These are phyloP conservation scores for Ranitomeya imitator DNA, from an alignment of 2,113 vertebrate genomes.

Conservation along the genomic window DNA sequence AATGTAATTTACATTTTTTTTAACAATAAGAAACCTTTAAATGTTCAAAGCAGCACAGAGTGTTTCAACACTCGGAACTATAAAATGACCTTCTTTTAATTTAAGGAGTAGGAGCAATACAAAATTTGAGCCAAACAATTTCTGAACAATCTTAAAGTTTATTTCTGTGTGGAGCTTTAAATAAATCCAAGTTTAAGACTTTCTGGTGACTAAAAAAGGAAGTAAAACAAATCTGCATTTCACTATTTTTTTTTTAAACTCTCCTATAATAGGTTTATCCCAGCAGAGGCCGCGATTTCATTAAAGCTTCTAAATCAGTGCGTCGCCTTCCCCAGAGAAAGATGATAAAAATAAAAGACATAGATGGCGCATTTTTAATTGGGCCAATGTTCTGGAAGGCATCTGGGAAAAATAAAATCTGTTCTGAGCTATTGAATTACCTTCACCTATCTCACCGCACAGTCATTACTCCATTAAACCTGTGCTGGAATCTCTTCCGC, in stretches of 20 bases:
- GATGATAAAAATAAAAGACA: constrained; percentile 39
- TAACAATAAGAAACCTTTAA: no score
- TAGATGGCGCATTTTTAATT: constrained; percentile 29
- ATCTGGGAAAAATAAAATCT: constrained; percentile 9
- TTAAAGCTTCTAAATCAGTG: constrained; percentile 33
- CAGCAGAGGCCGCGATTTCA: constrained; percentile 41
- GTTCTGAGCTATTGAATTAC: constrained; percentile 19
- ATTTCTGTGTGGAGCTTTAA: neutral
- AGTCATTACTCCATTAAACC: constrained; percentile 5
- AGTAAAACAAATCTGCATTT: neutral
- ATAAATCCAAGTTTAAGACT: neutral
- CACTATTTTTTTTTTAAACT: neutral
- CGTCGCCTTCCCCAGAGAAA: neutral
- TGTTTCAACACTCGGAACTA: neutral
- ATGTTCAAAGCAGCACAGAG: neutral
- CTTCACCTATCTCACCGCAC: constrained; percentile 3
- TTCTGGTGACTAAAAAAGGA: neutral
- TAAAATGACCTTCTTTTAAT: neutral
- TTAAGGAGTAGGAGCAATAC: neutral
- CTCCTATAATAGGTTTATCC: neutral
- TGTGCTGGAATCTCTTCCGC: neutral
- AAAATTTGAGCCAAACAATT: neutral
- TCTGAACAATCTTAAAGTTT: neutral
- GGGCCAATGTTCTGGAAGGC: neutral
- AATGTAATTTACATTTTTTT: neutral